phyloP scores from a whole-genome alignment of 1,140 invertebrate genomes.

The Coenobita brevimanus region DNA sequence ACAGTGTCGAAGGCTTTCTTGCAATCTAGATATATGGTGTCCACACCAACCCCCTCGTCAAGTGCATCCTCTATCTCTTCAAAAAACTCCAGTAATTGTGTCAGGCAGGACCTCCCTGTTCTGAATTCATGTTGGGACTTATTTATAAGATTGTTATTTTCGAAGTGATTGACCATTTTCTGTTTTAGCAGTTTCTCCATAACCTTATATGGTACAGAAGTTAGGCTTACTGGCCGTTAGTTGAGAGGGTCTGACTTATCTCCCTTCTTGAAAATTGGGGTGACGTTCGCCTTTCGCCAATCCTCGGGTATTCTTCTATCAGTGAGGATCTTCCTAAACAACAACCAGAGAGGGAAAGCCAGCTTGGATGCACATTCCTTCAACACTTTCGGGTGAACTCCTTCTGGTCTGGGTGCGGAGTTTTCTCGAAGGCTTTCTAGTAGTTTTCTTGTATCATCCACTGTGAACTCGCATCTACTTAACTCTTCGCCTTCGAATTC shows the following conservation, averaged over 20 bases:
- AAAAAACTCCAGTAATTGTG: neutral
- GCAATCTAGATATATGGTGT: neutral
- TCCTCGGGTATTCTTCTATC: slow-evolving; percentile 14
- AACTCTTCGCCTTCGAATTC: neutral
- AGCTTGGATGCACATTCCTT: neutral
- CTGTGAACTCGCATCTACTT: neutral
- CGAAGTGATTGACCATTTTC: neutral
- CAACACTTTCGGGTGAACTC: neutral
- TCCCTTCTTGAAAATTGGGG: slow-evolving; percentile 20
- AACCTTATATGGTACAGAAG: slow-evolving; percentile 19
- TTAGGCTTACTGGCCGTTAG: slow-evolving; percentile 17
- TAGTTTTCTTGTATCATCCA: neutral
- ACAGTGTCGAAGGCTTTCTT: no score
- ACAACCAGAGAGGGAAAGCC: neutral
- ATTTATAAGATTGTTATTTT: neutral
- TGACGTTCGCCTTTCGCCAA: neutral
- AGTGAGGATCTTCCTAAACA: neutral
- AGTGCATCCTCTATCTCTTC: neutral
- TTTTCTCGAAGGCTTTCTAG: neutral
- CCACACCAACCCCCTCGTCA: neutral
- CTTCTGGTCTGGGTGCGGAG: neutral
- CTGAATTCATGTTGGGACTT: neutral
- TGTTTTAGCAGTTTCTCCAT: neutral
- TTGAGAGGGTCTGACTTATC: neutral
- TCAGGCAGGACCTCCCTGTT: neutral